Evolutionary conservation across 2,888 invertebrate genomes (phyloP).

Genomic region (Linyphia triangularis): DNA sequence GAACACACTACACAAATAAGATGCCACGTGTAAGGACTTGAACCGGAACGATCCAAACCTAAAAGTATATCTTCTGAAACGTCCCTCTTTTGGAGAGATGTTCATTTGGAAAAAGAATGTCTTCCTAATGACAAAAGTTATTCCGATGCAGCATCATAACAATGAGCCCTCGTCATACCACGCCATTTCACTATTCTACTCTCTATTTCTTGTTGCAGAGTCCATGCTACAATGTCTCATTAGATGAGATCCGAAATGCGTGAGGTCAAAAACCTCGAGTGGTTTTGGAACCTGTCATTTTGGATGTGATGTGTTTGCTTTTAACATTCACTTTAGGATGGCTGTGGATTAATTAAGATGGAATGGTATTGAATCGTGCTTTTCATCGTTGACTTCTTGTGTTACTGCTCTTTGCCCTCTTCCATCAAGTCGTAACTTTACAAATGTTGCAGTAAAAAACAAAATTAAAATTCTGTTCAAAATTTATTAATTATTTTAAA

Average conservation of each 20-base stretch:
- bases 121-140: slow-evolving; percentile 24
- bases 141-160: slow-evolving; percentile 25
- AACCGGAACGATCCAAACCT: slow-evolving; percentile 26
- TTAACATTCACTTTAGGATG: slow-evolving; percentile 14
- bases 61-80: slow-evolving; percentile 7
- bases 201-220: slow-evolving; percentile 27
- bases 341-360: slow-evolving; percentile 15
- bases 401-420: no score
- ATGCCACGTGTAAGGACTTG: slow-evolving; percentile 4
- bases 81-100: slow-evolving; percentile 4
- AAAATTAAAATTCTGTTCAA: no score
- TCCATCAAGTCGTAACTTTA: no score
- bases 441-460: no score
- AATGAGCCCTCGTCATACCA: slow-evolving; percentile 22
- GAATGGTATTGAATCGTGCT: not conserved
- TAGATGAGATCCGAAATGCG: slow-evolving; percentile 2
- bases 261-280: slow-evolving; percentile 27
- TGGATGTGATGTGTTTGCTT: slow-evolving; percentile 22
- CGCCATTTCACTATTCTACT: slow-evolving; percentile 36
- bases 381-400: not conserved
- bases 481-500: no score
- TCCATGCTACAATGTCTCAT: slow-evolving; percentile 25
- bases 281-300: slow-evolving; percentile 33
- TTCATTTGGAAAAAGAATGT: slow-evolving; percentile 24
- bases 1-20: slow-evolving; percentile 9